phyloP scores from a whole-genome alignment of 2,888 invertebrate species.

The Dicyrtoma fusca region DNA sequence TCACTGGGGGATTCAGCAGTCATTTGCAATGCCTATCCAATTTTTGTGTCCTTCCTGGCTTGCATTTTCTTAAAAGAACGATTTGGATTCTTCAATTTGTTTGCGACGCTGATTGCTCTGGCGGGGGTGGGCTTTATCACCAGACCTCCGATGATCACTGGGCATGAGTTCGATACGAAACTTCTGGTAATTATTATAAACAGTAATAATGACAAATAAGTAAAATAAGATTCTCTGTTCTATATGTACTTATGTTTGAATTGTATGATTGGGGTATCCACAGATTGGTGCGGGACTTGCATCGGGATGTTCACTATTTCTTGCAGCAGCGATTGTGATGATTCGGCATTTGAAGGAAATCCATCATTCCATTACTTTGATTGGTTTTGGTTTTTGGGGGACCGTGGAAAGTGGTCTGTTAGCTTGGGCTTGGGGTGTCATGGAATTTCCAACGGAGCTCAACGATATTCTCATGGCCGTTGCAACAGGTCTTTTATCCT shows the following conservation, averaged over 20 bases:
- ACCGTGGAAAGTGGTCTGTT: constrained; percentile 47
- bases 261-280: too few species aligned
- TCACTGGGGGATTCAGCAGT: constrained; percentile 50
- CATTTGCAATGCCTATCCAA: constrained; percentile 53
- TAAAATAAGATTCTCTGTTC: background rate
- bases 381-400: constrained; percentile 53
- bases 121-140: constrained; percentile 48
- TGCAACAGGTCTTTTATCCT: constrained; percentile 48
- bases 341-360: constrained; percentile 54
- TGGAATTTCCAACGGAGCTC: constrained; percentile 48
- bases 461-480: constrained; percentile 47
- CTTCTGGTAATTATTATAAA: constrained; percentile 42
- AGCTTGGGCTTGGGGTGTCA: constrained; percentile 46
- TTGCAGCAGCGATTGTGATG: constrained; percentile 54
- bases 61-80: constrained; percentile 49
- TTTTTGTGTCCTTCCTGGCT: constrained; percentile 49
- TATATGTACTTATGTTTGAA: too few species aligned
- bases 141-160: constrained; percentile 50
- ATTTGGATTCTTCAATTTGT: constrained; percentile 49
- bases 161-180: constrained; percentile 43
- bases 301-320: constrained; percentile 49
- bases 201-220: background rate
- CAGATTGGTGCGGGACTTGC: constrained; percentile 53
- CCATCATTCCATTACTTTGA: constrained; percentile 51
- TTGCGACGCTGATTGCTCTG: constrained; percentile 46